Percentiles rank a stretch among this genome's conserved stretches.
Evolutionary conservation across 2,113 vertebrate species (phyloP).

Genomic region (Capricornis sumatraensis): DNA sequence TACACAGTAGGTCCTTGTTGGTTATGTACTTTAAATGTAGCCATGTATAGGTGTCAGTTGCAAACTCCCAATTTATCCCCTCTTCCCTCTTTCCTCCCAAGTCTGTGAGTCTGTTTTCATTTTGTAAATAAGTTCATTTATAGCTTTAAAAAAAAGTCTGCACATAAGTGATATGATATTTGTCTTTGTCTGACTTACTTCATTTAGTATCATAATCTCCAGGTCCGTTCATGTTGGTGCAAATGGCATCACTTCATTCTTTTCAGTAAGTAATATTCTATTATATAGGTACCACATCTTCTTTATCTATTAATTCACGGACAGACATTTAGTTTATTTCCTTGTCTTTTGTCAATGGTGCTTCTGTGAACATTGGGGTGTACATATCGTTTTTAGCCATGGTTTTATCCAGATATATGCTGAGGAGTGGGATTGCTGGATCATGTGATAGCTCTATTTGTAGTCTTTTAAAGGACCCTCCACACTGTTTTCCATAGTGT

Average conservation of each 20-base stretch:
- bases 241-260: not conserved
- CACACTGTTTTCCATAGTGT: not conserved
- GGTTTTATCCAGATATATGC: not conserved
- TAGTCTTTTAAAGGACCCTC: not conserved
- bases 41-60: not conserved
- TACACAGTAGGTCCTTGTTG: not conserved
- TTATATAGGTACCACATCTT: not conserved
- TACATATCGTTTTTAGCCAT: not conserved
- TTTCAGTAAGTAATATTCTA: not conserved
- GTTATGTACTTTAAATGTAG: not conserved
- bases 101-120: not conserved
- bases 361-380: not conserved
- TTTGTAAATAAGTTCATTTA: not conserved
- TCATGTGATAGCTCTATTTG: not conserved
- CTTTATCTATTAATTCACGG: too few species aligned
- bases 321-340: not conserved
- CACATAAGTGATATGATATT: not conserved
- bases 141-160: not conserved
- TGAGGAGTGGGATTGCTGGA: not conserved
- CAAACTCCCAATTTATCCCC: not conserved
- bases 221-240: not conserved
- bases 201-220: not conserved
- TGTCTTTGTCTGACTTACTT: not conserved
- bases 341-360: not conserved
- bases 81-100: not conserved